Base-by-base conservation (phyloP, 2,113 vertebrate species). In the Sapajus apella region DNA sequence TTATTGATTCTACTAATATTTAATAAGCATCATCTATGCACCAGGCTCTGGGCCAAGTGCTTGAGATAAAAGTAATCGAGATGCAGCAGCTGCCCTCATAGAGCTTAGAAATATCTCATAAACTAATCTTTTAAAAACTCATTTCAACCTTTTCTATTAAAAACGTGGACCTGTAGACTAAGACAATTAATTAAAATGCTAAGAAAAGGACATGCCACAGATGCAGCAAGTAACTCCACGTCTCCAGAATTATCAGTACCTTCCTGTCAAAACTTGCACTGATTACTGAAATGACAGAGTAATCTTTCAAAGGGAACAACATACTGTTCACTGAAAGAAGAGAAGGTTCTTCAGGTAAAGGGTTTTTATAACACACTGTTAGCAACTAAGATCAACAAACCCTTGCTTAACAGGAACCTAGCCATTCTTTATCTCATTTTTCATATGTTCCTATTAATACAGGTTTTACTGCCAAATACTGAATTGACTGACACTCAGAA, bases 91-190 rank as follows among this genome's bases (percentile, higher is more conserved):
- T 55, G 37, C 40, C 43, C 32, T 90, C 40, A 82, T 17, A 70
- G 32, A 79, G 56, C 17, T 56, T 75, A 93, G 83, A 84, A 70
- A 68, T 1, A 83, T n/a, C 30, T 85, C 47, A 23, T 27, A 55
- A 87, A 40, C 45, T 55, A 76, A 83, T 77, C 43, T 68, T 87
- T 64, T 96, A 37, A 88, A 50, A 89, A 45, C 7, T 80, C 64
- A 87, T 75, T 93, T 61, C 20, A 95, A 79, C 12, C 27, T 90
- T 94, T 90, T 90, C 84, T 79, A 56, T 81, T 85, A 79, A 84
- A 95, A 94, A 90, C 56, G 45, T 16, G 7, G 35, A 70, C 17
- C 66, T 73, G 52, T 80, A 35, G 8, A 79, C 50, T 85, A 70
- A 66, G 40, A 90, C 25, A 27, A 83, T 70, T 25, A 55, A 64